Evolutionary conservation across 2,797 vertebrate genomes (phyloP).

Genomic region (Mareca strepera): DNA sequence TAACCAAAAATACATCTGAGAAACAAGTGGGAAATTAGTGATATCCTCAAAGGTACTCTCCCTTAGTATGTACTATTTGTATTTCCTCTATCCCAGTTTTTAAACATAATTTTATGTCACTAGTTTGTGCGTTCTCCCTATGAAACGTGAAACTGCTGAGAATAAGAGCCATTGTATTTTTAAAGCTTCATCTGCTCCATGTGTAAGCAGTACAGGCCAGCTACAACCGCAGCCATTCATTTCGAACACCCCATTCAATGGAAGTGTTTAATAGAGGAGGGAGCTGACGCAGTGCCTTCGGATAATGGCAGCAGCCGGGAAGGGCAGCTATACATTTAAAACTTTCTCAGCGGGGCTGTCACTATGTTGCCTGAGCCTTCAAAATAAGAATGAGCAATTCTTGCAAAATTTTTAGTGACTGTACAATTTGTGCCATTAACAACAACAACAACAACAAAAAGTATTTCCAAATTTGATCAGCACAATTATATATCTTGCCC

Average conservation of each 20-base stretch:
- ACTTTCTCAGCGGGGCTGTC: background rate
- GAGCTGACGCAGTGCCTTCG: background rate
- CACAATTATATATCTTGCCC: background rate
- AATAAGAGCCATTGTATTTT: background rate
- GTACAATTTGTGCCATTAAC: background rate
- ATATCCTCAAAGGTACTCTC: background rate
- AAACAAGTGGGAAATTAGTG: background rate
- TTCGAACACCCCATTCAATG: background rate
- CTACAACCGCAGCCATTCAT: background rate
- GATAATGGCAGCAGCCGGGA: background rate
- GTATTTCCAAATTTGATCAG: background rate
- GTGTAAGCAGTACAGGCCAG: background rate
- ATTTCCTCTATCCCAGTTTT: background rate
- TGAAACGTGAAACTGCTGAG: background rate
- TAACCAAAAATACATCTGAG: background rate
- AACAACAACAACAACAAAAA: too few species aligned
- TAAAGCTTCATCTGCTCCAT: background rate
- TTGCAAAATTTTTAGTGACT: background rate
- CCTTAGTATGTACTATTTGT: background rate
- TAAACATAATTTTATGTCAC: background rate
- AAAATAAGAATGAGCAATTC: background rate
- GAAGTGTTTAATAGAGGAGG: background rate
- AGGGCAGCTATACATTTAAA: fast-evolving
- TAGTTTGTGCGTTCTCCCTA: background rate
- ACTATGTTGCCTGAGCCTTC: background rate